Evolutionary conservation across 2,797 vertebrate genomes (phyloP).

Genomic region (Pelodytes ibericus): DNA sequence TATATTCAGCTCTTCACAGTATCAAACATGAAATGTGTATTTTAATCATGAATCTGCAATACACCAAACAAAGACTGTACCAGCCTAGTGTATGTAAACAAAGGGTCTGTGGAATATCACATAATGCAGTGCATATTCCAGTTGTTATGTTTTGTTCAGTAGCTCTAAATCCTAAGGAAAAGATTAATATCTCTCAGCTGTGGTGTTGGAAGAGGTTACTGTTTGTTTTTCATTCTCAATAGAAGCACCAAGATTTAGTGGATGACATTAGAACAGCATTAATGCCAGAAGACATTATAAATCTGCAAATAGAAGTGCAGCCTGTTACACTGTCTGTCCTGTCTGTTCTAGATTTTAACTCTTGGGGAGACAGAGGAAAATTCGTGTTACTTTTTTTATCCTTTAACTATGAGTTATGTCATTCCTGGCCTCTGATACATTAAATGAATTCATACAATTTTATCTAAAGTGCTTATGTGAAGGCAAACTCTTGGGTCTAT

Average conservation of each 20-base stretch:
- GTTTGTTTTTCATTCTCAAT: slow-evolving; percentile 68
- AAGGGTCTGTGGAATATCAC: slow-evolving; percentile 37
- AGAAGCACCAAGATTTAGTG: slow-evolving; percentile 66
- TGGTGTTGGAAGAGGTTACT: slow-evolving; percentile 59
- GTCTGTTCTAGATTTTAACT: too few species aligned
- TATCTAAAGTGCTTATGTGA: too few species aligned
- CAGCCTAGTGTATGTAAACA: slow-evolving; percentile 14
- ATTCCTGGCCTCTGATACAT: too few species aligned
- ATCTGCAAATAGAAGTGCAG: slow-evolving; percentile 61
- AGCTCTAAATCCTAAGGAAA: slow-evolving; percentile 54
- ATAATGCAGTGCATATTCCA: slow-evolving; percentile 52
- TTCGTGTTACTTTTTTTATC: too few species aligned
- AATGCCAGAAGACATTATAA: slow-evolving; percentile 63
- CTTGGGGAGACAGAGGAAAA: too few species aligned
- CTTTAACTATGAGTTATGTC: too few species aligned
- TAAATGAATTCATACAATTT: too few species aligned
- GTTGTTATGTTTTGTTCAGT: slow-evolving; percentile 56
- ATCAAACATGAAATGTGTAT: background rate
- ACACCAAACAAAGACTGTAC: slow-evolving; percentile 14
- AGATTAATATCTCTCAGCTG: slow-evolving; percentile 65
- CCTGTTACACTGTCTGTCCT: too few species aligned
- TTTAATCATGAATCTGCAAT: slow-evolving; percentile 18
- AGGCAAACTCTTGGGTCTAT: too few species aligned
- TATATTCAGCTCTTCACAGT: too few species aligned
- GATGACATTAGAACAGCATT: slow-evolving; percentile 66